phyloP scores from a whole-genome alignment of 2,113 vertebrate genomes.

The Spizaetus ornatus region DNA sequence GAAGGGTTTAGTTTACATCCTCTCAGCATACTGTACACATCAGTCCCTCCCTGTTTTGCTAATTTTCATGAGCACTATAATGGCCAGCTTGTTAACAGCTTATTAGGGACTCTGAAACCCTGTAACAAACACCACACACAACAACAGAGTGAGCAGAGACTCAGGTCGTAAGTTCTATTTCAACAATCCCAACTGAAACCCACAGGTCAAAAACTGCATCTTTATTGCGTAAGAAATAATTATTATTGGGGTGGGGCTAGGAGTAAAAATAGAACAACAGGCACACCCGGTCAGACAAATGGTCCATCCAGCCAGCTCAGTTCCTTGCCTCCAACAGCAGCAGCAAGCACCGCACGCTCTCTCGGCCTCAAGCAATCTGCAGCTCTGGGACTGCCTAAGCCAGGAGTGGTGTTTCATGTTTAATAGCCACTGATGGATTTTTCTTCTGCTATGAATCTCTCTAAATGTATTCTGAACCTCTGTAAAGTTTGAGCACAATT shows the following conservation, averaged over 20 bases:
- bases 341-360: not conserved
- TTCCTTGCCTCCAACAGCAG: not conserved
- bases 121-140: slow-evolving; percentile 53
- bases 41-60: slow-evolving; percentile 62
- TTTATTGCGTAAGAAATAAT: not conserved
- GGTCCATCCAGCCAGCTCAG: not conserved
- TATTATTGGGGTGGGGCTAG: not conserved
- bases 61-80: slow-evolving; percentile 71
- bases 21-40: slow-evolving; percentile 60
- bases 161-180: not conserved
- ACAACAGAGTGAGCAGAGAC: slow-evolving; percentile 28
- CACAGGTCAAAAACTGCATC: not conserved
- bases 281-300: not conserved
- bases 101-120: slow-evolving; percentile 68
- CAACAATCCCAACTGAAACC: slow-evolving; percentile 15
- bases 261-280: not conserved
- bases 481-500: not conserved
- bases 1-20: slow-evolving; percentile 41
- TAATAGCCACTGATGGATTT: not conserved
- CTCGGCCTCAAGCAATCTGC: not conserved
- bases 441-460: not conserved
- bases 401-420: not conserved
- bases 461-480: not conserved
- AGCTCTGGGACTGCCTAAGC: not conserved
- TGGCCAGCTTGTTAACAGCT: slow-evolving; percentile 78